Evolutionary conservation across 2,888 invertebrate species (phyloP), one percentile per base, ranked within the genome.

Genomic region (Spatulosminthurus flaviceps): DNA sequence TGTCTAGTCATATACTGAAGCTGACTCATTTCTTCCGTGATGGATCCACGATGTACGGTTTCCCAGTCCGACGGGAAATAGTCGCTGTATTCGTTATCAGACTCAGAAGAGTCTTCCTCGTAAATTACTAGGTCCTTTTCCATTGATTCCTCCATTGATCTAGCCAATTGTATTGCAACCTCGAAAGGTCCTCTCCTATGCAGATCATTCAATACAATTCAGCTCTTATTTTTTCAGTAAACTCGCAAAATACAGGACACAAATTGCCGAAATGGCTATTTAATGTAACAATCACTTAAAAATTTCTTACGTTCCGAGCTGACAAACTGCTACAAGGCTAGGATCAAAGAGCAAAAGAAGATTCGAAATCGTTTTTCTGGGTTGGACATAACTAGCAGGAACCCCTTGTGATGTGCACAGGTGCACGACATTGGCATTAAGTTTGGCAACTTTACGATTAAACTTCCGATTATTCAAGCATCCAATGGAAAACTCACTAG

Each of bases 51-150:
- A 29, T 83, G 82, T 87, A 94, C 93, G 79, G 92, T 91, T 88
- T 94, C 94, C 94, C 94, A 94, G 87, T 93, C 96, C 88, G 92
- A 92, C 85, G 92, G 91, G 81, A 94, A 90, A 74, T 92, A 92
- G 86, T 94, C 94, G 83, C 92, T 89, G 81, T 89, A 90, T 82
- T 92, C 93, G 84, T 78, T 76, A 22, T 92, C 92, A 0, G 70
- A 70, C 86, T 92, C 91, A 0, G 92, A 91, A 85, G 92, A 91
- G 34, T 87, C 87, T 16, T 87, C 87, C 78, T 87, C 87, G 80
- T 89, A 89, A 73, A 90, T 90, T 84, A 91, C 91, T 79, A 92
- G 88, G 87, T 92, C 91, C 79, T 90, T 88, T 34, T 90, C 87
- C 82, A 93, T 88, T 79, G 90, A 90, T 82, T 92, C 92, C 86